A percentile compares a stretch with the other conserved stretches of the same genome.
These are phyloP conservation scores for Calameuta filiformis DNA, from an alignment of 2,888 invertebrate species.

Conservation along the genomic window DNA sequence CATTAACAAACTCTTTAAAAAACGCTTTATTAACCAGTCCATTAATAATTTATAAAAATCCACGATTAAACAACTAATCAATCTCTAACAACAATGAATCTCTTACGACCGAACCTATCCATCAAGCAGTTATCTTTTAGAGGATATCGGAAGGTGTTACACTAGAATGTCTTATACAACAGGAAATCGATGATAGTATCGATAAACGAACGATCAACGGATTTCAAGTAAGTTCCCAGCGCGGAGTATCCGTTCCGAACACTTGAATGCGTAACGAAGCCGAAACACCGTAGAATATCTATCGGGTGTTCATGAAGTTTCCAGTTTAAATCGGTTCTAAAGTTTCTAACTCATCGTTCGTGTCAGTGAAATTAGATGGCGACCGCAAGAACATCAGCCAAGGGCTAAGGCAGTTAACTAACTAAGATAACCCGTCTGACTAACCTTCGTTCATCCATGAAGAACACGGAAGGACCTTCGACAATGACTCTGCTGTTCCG, in stretches of 20 bases:
- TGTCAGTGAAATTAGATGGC: background rate
- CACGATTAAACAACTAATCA: background rate
- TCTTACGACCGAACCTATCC: background rate
- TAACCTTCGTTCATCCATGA: background rate
- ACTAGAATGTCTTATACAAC: background rate
- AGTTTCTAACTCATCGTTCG: background rate
- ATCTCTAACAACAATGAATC: background rate
- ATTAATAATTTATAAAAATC: background rate
- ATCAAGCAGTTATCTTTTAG: background rate
- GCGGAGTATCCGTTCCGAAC: background rate
- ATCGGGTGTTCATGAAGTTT: background rate
- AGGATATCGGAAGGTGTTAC: background rate
- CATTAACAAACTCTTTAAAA: background rate
- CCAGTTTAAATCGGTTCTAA: background rate
- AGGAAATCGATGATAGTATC: background rate
- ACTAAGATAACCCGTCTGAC: background rate
- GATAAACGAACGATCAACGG: background rate
- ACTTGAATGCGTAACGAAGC: background rate
- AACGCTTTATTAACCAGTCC: background rate
- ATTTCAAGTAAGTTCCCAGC: background rate
- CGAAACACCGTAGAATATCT: background rate
- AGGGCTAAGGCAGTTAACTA: background rate
- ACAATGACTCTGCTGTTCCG: background rate
- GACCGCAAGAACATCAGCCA: background rate
- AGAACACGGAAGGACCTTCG: background rate